phyloP scores from a whole-genome alignment of 2,797 vertebrate genomes.

The Crenuchus spilurus region DNA sequence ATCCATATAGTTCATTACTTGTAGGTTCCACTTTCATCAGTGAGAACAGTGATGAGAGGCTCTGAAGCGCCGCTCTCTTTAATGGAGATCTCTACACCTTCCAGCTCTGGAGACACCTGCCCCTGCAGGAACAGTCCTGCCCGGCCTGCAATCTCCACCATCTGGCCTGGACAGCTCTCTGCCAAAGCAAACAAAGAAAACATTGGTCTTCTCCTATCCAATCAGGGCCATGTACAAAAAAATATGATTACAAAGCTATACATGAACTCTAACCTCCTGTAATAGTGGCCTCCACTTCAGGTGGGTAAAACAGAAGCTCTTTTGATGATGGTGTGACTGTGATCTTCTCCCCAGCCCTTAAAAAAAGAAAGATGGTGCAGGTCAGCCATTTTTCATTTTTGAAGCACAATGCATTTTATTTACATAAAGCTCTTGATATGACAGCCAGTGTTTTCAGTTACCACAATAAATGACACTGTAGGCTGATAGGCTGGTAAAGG shows the following conservation, averaged over 20 bases:
- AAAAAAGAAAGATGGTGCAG: conserved; percentile 14
- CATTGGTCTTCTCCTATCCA: not conserved
- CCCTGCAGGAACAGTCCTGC: conserved; percentile 95
- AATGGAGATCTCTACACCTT: conserved; percentile 94
- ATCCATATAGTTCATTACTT: conserved; percentile 74
- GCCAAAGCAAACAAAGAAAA: conserved; percentile 6
- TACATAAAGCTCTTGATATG: too few species aligned
- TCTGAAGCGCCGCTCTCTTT: conserved; percentile 82
- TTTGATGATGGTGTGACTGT: conserved; percentile 94
- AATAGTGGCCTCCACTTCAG: conserved; percentile 90
- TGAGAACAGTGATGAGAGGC: conserved; percentile 88
- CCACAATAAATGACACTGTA: too few species aligned
- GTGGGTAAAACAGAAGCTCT: conserved; percentile 94
- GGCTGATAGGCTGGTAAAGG: too few species aligned
- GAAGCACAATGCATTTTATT: too few species aligned
- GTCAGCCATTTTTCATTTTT: not conserved
- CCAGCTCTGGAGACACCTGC: conserved; percentile 86
- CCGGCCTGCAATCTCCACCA: conserved; percentile 91
- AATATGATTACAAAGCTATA: not conserved
- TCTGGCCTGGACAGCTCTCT: conserved; percentile 94
- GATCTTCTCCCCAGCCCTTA: conserved; percentile 95
- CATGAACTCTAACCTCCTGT: conserved; percentile 84
- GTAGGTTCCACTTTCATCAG: conserved; percentile 88
- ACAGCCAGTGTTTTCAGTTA: too few species aligned
- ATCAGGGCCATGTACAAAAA: not conserved